These are phyloP conservation scores for Heliconius hermathena DNA, from an alignment of 1,140 invertebrate species.

Conservation along the genomic window DNA sequence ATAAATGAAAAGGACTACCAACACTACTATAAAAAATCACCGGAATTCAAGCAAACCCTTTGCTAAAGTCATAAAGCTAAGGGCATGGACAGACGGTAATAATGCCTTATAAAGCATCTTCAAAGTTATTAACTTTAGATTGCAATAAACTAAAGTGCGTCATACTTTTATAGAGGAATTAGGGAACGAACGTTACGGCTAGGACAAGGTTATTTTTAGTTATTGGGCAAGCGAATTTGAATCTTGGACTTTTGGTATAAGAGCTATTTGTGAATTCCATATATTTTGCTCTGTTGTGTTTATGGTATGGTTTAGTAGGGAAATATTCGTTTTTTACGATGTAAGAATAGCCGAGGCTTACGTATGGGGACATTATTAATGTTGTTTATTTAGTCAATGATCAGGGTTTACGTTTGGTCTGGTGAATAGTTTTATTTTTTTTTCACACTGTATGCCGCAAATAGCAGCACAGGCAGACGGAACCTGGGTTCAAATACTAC, in stretches of 20 bases:
- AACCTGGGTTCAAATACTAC: too few species aligned
- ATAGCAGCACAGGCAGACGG: too few species aligned
- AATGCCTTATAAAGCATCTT: slow-evolving; percentile 58
- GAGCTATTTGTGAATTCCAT: neutral
- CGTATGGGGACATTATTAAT: slow-evolving; percentile 70
- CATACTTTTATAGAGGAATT: slow-evolving; percentile 76
- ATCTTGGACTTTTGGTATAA: slow-evolving; percentile 34
- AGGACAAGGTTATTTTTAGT: neutral
- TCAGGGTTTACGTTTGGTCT: slow-evolving; percentile 28
- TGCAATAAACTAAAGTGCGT: slow-evolving; percentile 75
- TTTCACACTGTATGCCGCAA: neutral
- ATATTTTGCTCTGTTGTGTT: slow-evolving; percentile 56
- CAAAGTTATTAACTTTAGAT: slow-evolving; percentile 78
- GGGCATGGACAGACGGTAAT: slow-evolving; percentile 47
- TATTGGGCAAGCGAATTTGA: slow-evolving; percentile 40
- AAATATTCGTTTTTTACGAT: slow-evolving; percentile 78
- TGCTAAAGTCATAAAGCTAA: slow-evolving; percentile 42
- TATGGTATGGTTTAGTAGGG: slow-evolving; percentile 73
- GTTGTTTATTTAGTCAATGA: slow-evolving; percentile 62
- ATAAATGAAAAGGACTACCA: slow-evolving; percentile 20
- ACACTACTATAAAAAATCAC: slow-evolving; percentile 29
- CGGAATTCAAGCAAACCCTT: slow-evolving; percentile 31
- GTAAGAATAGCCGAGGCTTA: slow-evolving; percentile 70
- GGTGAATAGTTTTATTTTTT: neutral
- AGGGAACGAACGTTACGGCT: slow-evolving; percentile 63